Base-by-base conservation (phyloP, 2,888 invertebrate genomes). In the Acholoe squamosa region DNA sequence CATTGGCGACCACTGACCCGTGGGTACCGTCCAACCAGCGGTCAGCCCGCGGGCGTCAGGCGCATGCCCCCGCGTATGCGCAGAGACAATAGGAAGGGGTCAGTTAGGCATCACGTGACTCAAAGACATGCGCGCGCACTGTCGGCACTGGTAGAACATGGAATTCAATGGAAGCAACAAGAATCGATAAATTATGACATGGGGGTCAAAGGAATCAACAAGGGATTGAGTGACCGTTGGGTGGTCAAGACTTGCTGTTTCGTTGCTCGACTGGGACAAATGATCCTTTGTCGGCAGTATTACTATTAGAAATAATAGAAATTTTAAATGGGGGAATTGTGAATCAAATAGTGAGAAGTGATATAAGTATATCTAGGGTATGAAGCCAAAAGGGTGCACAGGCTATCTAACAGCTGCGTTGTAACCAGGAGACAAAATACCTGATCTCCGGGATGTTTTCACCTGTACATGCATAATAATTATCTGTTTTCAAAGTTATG, bases 1-100 rank as follows among this genome's bases (percentile, higher is more conserved):
- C 43, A 80, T 80, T 34, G 80, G 34, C 25, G n/a, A 80, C 80
- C 80, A 80, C 34, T 80, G 80, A 80, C 80, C 80, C 80, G 43
- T 80, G 80, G 12, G 34, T 34, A 43, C 80, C n/a, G 80, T 1
- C 80, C 80, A 80, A 80, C 25, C 16, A 43, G 80, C 33, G 80
- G 80, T 43, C 80, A 80, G 43, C 25, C 14, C 25, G 14, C 12
- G 80, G 80, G 28, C 34, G 80, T 19, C 80, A 33, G 16, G 80
- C 80, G 80, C 80, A 43, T 43, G 34, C 80, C 22, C 80, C 80
- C 33, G 43, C 80, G 80, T 43, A 80, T 80, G 80, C 43, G 43
- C 80, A 34, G 22, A 33, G 80, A 80, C 80, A 80, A 80, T 80
- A 71, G 71, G 80, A n/a, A 10, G 22, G 80, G 34, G 14, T 76